Evolutionary conservation across 2,888 invertebrate species (phyloP), one percentile per base, ranked within the genome.

Genomic region (Graphium colonna): DNA sequence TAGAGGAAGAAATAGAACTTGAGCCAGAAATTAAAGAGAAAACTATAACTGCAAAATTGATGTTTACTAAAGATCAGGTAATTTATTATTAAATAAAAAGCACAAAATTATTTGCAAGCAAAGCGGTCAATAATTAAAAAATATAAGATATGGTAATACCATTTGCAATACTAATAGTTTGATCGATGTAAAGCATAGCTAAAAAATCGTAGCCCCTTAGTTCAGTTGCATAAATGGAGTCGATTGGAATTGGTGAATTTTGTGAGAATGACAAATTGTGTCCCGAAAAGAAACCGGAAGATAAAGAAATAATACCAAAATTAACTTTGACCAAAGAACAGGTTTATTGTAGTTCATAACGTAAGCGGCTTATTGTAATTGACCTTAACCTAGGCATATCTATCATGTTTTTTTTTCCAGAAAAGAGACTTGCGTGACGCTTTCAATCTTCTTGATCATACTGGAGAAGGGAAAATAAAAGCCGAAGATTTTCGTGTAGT

Each of bases 401-500:
- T n/a, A n/a, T n/a, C n/a, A n/a, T n/a, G n/a, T n/a, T n/a, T n/a
- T 43, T 56, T 28, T 44, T 77, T 71, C 15, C 61, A 90, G 88
- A 75, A 83, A 67, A 65, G 66, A 47, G 87, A 90, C 59, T 63
- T 90, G 21, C 80, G 74, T 1, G 68, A 78, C 53, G 90, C 90
- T 0, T 90, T 90, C 59, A 84, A 89, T 52, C 63, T 84, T 2
- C 69, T 90, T 12, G 90, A 90, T 57, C 76, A 82, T 45, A 69
- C 71, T 0, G 90, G 90, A 0, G 84, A 85, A 65, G 90, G 90
- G 0, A 87, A 86, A 68, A 88, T 90, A 18, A 80, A 77, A 33
- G 73, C 85, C 0, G 79, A 77, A 40, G 87, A 89, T 56, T 88
- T 90, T 63, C 77, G 88, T 16, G 88, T 90, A 0, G 89, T 79